phyloP scores from a whole-genome alignment of 2,797 vertebrate species.

The Catostomus latipinnis region DNA sequence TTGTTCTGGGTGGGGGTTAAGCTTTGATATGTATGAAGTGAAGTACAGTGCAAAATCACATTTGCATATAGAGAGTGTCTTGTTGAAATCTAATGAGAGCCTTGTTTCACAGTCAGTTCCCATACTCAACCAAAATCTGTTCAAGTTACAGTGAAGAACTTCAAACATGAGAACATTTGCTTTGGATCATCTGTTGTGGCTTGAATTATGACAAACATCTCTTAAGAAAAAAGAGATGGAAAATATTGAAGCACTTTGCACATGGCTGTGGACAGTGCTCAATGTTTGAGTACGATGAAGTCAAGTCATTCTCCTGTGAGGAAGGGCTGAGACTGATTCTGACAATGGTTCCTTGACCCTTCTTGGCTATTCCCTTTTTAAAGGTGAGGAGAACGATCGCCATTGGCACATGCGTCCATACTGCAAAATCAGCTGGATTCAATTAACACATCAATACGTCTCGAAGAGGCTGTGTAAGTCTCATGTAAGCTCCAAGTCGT shows the following conservation, averaged over 20 bases:
- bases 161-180: slow-evolving; percentile 17
- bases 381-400: slow-evolving; percentile 21
- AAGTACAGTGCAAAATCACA: neutral
- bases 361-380: neutral
- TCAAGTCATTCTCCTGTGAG: slow-evolving; percentile 14
- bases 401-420: neutral
- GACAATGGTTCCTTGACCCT: slow-evolving; percentile 18
- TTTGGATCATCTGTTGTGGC: slow-evolving; percentile 24
- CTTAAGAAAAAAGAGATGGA: neutral
- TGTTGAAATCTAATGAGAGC: neutral
- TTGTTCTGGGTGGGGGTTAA: neutral
- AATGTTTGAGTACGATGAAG: slow-evolving; percentile 23
- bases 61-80: neutral
- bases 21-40: neutral
- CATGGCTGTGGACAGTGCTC: slow-evolving; percentile 11
- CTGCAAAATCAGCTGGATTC: slow-evolving; percentile 24
- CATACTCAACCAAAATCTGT: neutral
- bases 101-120: slow-evolving; percentile 1
- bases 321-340: slow-evolving; percentile 26
- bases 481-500: neutral
- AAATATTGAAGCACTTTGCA: slow-evolving; percentile 9
- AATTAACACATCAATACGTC: slow-evolving; percentile 21
- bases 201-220: slow-evolving; percentile 22
- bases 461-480: neutral
- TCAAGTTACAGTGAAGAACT: neutral